Evolutionary conservation across 2,797 vertebrate genomes (phyloP).

Genomic region (Sarcoramphus papa): DNA sequence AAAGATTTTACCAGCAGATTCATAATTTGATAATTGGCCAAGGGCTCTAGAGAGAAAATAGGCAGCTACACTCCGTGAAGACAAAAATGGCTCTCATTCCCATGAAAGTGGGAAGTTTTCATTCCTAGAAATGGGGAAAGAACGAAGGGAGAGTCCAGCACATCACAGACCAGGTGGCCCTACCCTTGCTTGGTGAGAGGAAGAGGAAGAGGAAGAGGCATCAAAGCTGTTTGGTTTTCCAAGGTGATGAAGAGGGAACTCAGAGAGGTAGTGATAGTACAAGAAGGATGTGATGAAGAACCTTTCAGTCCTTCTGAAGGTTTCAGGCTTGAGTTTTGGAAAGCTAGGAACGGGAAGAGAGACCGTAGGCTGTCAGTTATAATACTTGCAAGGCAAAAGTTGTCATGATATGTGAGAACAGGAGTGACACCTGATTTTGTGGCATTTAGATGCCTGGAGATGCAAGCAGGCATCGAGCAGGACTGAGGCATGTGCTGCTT

Average conservation of each 20-base stretch:
- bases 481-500: neutral
- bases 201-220: neutral
- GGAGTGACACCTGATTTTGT: neutral
- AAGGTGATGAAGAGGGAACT: neutral
- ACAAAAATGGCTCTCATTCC: neutral
- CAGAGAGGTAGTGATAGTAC: neutral
- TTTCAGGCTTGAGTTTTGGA: neutral
- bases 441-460: neutral
- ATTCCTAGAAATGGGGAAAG: neutral
- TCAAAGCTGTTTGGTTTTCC: neutral
- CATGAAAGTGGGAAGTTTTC: neutral
- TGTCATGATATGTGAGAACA: neutral
- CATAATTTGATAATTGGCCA: conserved; percentile 47
- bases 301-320: neutral
- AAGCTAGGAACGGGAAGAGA: neutral
- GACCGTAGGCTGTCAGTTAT: neutral
- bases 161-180: neutral
- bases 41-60: neutral
- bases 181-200: neutral
- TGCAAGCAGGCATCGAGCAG: neutral
- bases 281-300: neutral
- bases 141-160: neutral
- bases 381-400: neutral
- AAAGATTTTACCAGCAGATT: conserved; percentile 4
- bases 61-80: neutral